A percentile compares a stretch with the other conserved stretches of the same genome.
phyloP scores from a whole-genome alignment of 2,797 vertebrate species.

The Meriones psammophilus region DNA sequence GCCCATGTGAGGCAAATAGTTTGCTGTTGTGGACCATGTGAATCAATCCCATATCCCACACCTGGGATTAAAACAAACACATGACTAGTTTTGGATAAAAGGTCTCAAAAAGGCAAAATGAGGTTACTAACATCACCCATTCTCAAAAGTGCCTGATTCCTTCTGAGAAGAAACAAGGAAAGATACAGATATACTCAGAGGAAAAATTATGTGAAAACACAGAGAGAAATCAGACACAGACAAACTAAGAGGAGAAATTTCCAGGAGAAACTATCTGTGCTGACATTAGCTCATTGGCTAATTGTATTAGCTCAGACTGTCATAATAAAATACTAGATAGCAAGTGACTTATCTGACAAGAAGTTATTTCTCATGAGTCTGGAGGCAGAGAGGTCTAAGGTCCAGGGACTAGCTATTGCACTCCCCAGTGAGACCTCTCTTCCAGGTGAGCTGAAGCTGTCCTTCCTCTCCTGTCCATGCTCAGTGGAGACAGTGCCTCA shows the following conservation, averaged over 20 bases:
- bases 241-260: background rate
- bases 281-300: background rate
- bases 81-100: background rate
- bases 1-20: too few relatives aligned
- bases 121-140: background rate
- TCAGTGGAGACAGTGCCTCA: background rate
- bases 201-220: background rate
- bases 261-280: background rate
- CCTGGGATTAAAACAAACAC: too few relatives aligned
- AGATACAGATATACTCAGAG: background rate
- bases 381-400: background rate
- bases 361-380: background rate
- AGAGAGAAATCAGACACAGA: background rate
- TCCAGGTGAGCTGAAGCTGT: too few relatives aligned
- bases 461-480: background rate
- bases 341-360: too few relatives aligned
- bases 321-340: background rate
- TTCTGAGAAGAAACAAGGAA: background rate
- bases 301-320: background rate
- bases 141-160: background rate
- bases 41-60: too few relatives aligned
- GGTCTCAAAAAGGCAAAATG: background rate
- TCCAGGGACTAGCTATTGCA: background rate
- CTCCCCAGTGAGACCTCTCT: background rate
- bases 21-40: too few relatives aligned